phyloP scores from a whole-genome alignment of 2,888 invertebrate species.

The Coremacera marginata region DNA sequence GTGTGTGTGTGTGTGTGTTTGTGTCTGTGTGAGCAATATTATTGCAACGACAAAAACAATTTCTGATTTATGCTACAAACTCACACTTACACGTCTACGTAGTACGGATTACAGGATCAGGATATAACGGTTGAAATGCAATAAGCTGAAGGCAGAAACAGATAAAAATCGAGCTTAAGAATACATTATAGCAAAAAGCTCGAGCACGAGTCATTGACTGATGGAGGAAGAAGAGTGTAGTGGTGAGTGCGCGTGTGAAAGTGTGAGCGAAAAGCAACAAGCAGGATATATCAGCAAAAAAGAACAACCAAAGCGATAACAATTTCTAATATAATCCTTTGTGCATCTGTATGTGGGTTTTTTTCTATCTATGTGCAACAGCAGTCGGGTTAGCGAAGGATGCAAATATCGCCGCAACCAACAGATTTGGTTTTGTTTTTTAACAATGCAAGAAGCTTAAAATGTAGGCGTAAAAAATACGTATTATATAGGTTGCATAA shows the following conservation, averaged over 20 bases:
- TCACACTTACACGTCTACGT: slow-evolving; percentile 17
- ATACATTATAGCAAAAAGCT: slow-evolving; percentile 42
- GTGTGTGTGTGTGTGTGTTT: background rate
- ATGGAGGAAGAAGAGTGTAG: slow-evolving; percentile 12
- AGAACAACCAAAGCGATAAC: slow-evolving; percentile 38
- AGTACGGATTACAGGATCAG: slow-evolving; percentile 22
- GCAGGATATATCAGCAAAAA: slow-evolving; percentile 8
- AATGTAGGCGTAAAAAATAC: background rate
- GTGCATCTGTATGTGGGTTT: background rate
- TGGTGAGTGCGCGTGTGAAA: background rate
- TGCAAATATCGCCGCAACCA: background rate
- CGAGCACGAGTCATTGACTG: background rate
- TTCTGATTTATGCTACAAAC: slow-evolving; percentile 44
- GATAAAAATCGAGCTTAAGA: slow-evolving; percentile 59
- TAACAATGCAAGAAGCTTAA: background rate
- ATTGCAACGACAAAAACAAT: slow-evolving; percentile 25
- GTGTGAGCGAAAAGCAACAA: slow-evolving; percentile 1
- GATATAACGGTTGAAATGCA: slow-evolving; percentile 28
- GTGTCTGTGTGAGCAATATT: background rate
- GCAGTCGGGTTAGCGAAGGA: background rate
- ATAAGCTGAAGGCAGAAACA: slow-evolving; percentile 41
- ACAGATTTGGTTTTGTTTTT: background rate
- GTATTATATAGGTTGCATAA: slow-evolving; percentile 14
- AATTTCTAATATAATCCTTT: slow-evolving; percentile 33
- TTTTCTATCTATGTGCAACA: background rate